Conservation (phyloP, 2,797 vertebrate genomes). For the Ficedula albicollis region DNA sequence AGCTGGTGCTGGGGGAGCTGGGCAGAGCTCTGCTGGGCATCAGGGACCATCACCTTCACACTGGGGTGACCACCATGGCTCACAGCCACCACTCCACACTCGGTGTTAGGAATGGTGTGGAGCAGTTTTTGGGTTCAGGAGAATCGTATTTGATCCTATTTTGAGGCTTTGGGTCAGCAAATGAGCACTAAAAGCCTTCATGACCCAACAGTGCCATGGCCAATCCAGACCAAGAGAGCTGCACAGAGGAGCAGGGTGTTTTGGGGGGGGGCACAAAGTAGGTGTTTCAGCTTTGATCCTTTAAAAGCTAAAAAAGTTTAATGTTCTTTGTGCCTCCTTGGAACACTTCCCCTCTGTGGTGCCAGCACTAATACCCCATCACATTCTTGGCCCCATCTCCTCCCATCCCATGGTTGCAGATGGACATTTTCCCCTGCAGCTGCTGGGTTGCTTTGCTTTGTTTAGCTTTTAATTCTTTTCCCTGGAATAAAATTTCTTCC, state of each 20-base stretch:
- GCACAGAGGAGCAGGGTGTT: rapidly evolving
- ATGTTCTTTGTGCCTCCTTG: not conserved
- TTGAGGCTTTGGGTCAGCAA: not conserved
- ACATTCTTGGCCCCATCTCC: not conserved
- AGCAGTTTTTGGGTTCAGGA: not conserved
- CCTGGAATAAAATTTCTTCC: not conserved
- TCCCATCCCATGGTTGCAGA: rapidly evolving
- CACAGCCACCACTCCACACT: not conserved
- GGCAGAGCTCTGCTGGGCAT: not conserved
- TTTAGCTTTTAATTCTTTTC: not conserved
- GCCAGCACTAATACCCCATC: not conserved
- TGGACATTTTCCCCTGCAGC: rapidly evolving
- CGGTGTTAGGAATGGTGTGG: rapidly evolving
- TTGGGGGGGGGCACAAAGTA: not conserved
- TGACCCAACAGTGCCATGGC: rapidly evolving
- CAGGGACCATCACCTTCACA: rapidly evolving
- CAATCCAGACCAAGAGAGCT: not conserved
- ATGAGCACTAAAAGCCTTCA: not conserved
- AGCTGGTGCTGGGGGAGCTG: not conserved
- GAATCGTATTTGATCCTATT: not conserved
- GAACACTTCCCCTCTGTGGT: not conserved
- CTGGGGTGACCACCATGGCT: rapidly evolving
- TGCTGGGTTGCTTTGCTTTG: not conserved
- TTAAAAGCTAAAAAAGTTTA: not conserved
- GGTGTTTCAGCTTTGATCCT: not conserved